phyloP scores from a whole-genome alignment of 2,113 vertebrate species.

The Cryptomyrus ogoouensis region DNA sequence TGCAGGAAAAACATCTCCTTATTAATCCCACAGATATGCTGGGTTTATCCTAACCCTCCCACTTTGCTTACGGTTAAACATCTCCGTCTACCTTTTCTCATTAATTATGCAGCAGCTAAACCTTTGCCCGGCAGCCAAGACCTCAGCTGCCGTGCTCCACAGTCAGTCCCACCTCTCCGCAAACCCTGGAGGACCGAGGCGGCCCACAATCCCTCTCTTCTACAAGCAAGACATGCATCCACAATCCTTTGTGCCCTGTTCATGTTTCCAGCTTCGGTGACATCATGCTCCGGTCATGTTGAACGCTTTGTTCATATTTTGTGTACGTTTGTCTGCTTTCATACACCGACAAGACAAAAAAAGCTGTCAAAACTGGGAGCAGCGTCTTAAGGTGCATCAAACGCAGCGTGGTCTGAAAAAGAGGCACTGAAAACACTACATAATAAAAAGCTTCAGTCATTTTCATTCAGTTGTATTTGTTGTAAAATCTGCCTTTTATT shows the following conservation, averaged over 20 bases:
- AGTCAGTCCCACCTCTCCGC: not conserved
- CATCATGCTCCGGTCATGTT: not conserved
- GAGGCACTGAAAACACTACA: not conserved
- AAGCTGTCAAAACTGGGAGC: not conserved
- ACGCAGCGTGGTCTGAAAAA: not conserved
- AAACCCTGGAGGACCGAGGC: not conserved
- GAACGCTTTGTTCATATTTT: not conserved
- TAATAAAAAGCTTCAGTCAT: not conserved
- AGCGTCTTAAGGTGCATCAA: not conserved
- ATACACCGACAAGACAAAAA: not conserved
- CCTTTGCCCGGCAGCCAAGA: not conserved
- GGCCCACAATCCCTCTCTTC: not conserved
- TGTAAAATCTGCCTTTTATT: not conserved
- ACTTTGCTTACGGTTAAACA: not conserved
- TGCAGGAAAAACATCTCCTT: not conserved
- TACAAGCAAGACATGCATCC: not conserved
- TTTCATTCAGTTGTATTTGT: not conserved
- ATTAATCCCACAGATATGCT: not conserved
- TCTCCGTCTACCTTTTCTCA: not conserved
- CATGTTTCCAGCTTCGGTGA: not conserved
- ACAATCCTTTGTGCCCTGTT: not conserved
- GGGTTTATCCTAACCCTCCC: not conserved
- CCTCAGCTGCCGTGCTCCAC: not conserved
- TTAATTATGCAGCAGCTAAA: constrained; percentile 7
- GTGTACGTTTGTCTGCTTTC: not conserved